phyloP scores from a whole-genome alignment of 2,113 vertebrate genomes.

The Melierax canorus region DNA sequence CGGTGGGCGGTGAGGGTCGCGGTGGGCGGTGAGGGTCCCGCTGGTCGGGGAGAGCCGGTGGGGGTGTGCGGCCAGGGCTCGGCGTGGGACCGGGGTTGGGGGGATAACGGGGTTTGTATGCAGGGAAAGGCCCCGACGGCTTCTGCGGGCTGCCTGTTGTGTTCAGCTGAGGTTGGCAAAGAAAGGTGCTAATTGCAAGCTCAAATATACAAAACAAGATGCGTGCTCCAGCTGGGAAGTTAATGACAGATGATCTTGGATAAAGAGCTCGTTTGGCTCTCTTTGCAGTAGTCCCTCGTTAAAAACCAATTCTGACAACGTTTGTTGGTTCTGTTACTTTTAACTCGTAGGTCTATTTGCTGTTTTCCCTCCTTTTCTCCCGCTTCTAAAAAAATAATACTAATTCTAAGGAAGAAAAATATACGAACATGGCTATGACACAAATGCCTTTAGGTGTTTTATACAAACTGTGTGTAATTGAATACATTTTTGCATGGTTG shows the following conservation, averaged over 20 bases:
- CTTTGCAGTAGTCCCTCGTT: accelerated
- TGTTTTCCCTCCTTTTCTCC: no score
- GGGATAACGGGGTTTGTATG: accelerated
- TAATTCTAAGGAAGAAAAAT: background rate
- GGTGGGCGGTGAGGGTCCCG: background rate
- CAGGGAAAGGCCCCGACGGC: accelerated
- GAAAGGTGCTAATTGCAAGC: no score
- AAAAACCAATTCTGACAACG: accelerated
- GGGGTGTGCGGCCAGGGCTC: no score
- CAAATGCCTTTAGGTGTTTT: background rate
- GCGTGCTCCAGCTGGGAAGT: accelerated
- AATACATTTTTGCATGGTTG: background rate
- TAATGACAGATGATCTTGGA: background rate
- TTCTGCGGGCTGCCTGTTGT: accelerated
- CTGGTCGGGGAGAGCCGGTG: background rate
- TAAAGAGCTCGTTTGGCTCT: background rate
- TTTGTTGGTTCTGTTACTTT: no score
- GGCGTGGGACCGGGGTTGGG: background rate
- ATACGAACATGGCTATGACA: accelerated
- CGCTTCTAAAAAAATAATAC: background rate
- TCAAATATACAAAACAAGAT: accelerated
- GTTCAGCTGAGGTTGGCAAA: accelerated
- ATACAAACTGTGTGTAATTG: background rate
- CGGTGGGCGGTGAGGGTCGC: no score
- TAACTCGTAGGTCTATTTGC: accelerated